Conservation (phyloP, 2,113 vertebrate genomes). For the Phaethornis superciliosus region DNA sequence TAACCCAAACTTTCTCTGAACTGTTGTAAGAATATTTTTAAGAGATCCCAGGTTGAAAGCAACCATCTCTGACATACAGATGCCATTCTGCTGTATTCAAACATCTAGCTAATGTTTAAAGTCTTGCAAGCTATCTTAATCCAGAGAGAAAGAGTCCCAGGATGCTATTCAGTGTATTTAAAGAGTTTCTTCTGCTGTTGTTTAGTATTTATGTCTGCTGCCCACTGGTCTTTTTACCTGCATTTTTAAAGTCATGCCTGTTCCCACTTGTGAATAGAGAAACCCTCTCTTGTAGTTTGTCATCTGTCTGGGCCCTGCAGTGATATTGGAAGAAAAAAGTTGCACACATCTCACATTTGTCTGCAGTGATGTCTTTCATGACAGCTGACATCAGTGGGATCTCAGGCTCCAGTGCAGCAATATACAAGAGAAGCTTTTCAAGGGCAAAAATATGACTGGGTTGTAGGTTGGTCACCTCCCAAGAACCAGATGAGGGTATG, state of each 20-base stretch:
- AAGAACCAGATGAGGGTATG: background rate
- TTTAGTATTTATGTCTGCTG: background rate
- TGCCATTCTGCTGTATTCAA: background rate
- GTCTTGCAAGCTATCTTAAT: background rate
- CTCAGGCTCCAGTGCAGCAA: background rate
- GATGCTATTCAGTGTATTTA: background rate
- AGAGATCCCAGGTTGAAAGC: background rate
- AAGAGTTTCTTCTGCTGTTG: background rate
- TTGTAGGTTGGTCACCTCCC: background rate
- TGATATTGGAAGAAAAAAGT: background rate
- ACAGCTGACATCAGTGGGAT: background rate
- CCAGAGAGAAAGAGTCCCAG: background rate
- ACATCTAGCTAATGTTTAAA: background rate
- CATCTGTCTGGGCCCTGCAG: background rate
- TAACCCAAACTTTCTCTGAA: background rate
- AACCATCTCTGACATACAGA: background rate
- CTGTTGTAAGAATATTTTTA: background rate
- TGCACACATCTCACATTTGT: background rate
- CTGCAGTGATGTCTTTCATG: background rate
- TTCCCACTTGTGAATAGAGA: background rate
- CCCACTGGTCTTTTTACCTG: background rate
- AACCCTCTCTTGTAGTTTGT: fast-evolving
- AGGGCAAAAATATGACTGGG: background rate
- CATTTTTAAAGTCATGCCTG: background rate
- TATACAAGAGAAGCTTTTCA: background rate